Evolutionary conservation across 2,888 invertebrate genomes (phyloP).

Genomic region (Caenorhabditis angaria): DNA sequence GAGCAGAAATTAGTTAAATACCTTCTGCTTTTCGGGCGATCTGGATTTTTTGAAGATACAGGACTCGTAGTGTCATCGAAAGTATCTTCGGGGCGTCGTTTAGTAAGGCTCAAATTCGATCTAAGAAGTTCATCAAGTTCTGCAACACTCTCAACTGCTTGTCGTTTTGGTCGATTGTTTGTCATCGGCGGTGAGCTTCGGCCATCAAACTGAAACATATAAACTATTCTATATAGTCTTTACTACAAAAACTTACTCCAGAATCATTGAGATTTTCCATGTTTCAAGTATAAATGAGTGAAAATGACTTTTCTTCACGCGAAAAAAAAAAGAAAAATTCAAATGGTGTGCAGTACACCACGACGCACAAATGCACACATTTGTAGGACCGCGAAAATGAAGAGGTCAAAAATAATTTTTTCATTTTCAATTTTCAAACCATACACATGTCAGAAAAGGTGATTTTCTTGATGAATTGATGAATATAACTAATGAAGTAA

Average conservation of each 20-base stretch:
- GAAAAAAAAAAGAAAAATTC: background rate
- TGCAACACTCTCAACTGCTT: background rate
- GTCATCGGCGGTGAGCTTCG: background rate
- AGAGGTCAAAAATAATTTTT: background rate
- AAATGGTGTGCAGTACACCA: background rate
- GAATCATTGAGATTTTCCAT: background rate
- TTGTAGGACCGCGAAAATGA: background rate
- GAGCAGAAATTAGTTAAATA: background rate
- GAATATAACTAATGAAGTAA: background rate
- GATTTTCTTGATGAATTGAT: background rate
- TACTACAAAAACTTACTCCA: background rate
- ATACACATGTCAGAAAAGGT: constrained; percentile 1
- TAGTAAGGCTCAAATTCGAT: background rate
- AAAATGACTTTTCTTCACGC: background rate
- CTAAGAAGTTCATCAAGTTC: background rate
- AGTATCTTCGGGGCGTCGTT: background rate
- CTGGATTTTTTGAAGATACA: background rate
- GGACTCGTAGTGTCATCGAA: background rate
- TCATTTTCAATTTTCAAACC: background rate
- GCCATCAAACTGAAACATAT: background rate
- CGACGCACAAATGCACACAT: background rate
- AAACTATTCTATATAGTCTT: background rate
- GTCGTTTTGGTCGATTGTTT: background rate
- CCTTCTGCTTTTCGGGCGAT: background rate
- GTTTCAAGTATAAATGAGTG: background rate